Percentiles rank a stretch among this genome's conserved stretches.
Conservation (phyloP, 2,113 vertebrate genomes). For the Chaetodon auriga region DNA sequence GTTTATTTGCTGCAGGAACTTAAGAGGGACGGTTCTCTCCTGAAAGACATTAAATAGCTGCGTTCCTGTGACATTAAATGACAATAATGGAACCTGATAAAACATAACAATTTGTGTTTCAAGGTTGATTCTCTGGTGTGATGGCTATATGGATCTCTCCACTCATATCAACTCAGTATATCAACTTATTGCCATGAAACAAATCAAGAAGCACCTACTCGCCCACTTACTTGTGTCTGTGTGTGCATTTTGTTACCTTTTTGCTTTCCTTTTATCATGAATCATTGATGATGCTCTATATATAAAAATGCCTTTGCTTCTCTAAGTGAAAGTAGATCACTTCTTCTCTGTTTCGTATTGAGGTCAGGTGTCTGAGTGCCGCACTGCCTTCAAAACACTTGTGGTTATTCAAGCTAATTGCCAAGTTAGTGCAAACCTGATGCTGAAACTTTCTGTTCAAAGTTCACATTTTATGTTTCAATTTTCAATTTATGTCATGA, state of each 20-base stretch:
- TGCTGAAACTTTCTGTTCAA: no score
- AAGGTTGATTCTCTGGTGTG: no score
- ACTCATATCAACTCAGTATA: background rate
- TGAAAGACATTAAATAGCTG: background rate
- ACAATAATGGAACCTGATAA: background rate
- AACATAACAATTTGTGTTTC: no score
- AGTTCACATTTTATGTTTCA: no score
- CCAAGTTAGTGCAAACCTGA: no score
- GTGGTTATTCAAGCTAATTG: no score
- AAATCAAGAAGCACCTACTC: background rate
- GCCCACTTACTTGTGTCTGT: background rate
- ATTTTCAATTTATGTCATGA: no score
- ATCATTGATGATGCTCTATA: conserved; percentile 6
- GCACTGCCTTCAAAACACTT: no score
- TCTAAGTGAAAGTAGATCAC: background rate
- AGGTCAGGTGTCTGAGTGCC: background rate
- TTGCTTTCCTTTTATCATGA: background rate
- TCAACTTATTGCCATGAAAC: no score
- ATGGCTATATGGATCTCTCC: background rate
- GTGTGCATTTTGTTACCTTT: background rate
- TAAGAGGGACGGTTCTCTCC: background rate
- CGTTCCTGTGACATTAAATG: background rate
- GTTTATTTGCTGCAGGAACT: background rate
- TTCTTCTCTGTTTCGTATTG: background rate
- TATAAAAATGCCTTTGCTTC: no score